These are phyloP conservation scores for Sitobion miscanthi DNA, from an alignment of 1,140 invertebrate species.

Conservation along the genomic window DNA sequence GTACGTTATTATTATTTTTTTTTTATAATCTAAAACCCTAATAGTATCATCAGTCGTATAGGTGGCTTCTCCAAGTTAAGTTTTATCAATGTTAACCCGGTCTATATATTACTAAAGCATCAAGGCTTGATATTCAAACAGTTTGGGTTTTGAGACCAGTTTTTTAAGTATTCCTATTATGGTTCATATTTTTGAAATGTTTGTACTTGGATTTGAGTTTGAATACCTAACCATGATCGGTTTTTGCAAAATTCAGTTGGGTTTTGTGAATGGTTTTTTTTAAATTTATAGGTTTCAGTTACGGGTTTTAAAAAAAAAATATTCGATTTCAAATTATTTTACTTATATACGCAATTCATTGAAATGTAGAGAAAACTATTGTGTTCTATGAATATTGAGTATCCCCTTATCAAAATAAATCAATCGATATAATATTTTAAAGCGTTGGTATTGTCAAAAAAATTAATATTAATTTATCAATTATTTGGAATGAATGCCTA, in stretches of 20 bases:
- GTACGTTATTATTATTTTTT: not conserved
- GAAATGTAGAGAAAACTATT: not conserved
- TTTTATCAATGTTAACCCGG: not conserved
- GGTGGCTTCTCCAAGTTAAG: not conserved
- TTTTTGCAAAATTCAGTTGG: no score
- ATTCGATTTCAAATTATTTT: not conserved
- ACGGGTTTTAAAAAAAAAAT: not conserved
- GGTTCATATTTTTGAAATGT: not conserved
- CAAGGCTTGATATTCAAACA: not conserved
- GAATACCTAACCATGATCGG: no score
- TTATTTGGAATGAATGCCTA: no score
- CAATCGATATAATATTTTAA: no score
- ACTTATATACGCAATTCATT: not conserved
- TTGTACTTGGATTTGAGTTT: no score
- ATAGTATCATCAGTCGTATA: no score
- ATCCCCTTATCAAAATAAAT: no score
- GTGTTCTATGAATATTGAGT: no score
- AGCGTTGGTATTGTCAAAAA: not conserved
- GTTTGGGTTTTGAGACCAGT: not conserved
- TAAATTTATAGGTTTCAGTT: no score
- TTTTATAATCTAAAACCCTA: not conserved
- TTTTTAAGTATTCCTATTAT: no score
- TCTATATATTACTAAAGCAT: not conserved
- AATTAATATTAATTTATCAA: no score
- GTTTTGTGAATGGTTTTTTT: no score